Evolutionary conservation across 1,140 invertebrate genomes (phyloP).

Genomic region (Drosophila lacertosa): DNA sequence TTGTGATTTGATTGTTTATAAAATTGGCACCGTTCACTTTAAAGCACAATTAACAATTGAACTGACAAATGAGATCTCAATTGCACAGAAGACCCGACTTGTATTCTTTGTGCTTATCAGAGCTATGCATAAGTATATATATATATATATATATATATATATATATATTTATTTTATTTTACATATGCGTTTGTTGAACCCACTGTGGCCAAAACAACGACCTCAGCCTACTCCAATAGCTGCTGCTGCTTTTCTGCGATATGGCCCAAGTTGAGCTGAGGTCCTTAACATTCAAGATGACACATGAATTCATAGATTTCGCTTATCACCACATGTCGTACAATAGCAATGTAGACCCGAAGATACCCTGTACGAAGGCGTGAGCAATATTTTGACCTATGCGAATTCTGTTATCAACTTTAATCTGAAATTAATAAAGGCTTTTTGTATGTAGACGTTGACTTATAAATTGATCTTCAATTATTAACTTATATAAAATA

Average conservation of each 20-base stretch:
- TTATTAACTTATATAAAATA: no score
- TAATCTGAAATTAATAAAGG: no score
- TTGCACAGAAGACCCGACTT: constrained; percentile 39
- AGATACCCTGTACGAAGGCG: no score
- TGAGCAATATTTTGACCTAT: no score
- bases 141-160: background rate
- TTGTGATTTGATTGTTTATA: background rate
- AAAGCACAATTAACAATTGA: constrained; percentile 60
- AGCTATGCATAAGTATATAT: background rate
- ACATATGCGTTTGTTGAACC: constrained; percentile 72
- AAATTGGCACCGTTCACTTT: constrained; percentile 35
- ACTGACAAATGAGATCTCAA: constrained; percentile 37
- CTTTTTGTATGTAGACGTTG: no score
- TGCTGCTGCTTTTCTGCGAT: constrained; percentile 46
- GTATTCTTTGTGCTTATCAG: constrained; percentile 44
- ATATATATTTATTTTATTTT: no score
- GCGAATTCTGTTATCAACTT: no score
- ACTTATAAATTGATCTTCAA: no score
- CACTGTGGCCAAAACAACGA: constrained; percentile 26
- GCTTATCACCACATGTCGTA: constrained; percentile 39
- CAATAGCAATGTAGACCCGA: no score
- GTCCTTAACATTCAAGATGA: constrained; percentile 70
- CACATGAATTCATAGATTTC: constrained; percentile 17
- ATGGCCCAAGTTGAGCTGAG: constrained; percentile 25
- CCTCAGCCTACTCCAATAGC: constrained; percentile 29